These are phyloP conservation scores for Escarpia spicata DNA, from an alignment of 2,888 invertebrate species.

Conservation along the genomic window DNA sequence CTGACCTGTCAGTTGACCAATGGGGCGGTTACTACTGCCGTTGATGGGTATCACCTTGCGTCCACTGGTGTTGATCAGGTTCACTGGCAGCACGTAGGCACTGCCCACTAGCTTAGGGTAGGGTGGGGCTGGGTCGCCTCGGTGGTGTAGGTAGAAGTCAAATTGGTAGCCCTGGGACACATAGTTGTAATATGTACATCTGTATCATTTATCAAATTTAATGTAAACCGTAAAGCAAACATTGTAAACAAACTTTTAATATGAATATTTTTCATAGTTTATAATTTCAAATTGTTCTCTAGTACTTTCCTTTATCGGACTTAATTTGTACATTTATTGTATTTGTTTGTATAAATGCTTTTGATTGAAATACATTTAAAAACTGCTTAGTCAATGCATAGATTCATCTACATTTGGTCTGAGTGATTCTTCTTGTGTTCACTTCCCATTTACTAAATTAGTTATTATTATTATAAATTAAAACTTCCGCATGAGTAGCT, in stretches of 20 bases:
- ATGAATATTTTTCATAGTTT: too few species aligned
- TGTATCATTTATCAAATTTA: background rate
- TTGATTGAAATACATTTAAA: too few species aligned
- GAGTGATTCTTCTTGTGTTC: background rate
- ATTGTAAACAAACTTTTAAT: too few species aligned
- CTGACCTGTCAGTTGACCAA: background rate
- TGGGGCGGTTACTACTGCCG: background rate
- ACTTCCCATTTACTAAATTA: background rate
- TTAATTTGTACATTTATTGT: too few species aligned
- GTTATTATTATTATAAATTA: background rate
- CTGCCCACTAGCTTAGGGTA: background rate
- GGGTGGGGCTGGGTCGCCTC: background rate
- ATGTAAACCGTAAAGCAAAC: too few species aligned
- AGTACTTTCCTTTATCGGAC: too few species aligned
- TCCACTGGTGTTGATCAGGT: background rate
- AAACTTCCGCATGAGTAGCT: background rate
- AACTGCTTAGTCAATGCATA: too few species aligned
- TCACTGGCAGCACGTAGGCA: background rate
- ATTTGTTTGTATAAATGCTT: too few species aligned
- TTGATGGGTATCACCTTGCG: conserved; percentile 1
- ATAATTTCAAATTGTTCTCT: too few species aligned
- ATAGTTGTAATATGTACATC: background rate
- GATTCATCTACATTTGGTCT: too few species aligned
- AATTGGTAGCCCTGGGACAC: background rate
- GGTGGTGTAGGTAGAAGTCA: background rate